These are phyloP conservation scores for Geotrypetes seraphini DNA, from an alignment of 2,797 vertebrate species.

Conservation along the genomic window DNA sequence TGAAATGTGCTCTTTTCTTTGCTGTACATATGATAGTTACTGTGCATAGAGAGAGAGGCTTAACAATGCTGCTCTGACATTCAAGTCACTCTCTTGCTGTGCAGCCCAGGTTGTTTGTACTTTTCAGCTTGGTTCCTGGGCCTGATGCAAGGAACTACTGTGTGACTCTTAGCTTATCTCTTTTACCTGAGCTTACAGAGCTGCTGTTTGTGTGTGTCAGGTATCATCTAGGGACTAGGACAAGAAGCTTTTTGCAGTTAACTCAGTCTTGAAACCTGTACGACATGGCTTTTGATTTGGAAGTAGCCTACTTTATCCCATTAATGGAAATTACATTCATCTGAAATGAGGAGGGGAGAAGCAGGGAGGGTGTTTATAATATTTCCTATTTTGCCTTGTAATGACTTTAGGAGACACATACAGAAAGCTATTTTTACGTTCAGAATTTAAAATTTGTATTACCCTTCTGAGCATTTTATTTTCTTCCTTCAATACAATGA, in stretches of 20 bases:
- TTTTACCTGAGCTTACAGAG: constrained; percentile 42
- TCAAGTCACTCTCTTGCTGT: constrained; percentile 52
- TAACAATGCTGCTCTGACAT: constrained; percentile 62
- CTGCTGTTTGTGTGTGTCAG: constrained; percentile 54
- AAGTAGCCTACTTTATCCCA: constrained; percentile 38
- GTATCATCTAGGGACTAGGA: constrained; percentile 62
- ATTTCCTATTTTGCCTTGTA: constrained; percentile 37
- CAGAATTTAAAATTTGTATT: background rate
- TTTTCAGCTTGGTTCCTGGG: constrained; percentile 48
- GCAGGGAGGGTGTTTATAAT: constrained; percentile 26
- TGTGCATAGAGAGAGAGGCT: constrained; percentile 51
- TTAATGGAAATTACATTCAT: constrained; percentile 55
- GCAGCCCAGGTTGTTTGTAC: constrained; percentile 50
- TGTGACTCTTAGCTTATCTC: constrained; percentile 59
- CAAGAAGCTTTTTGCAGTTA: constrained; percentile 56
- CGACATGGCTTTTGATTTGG: constrained; percentile 54
- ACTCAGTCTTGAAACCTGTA: constrained; percentile 48
- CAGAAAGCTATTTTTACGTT: background rate
- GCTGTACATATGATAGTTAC: constrained; percentile 49
- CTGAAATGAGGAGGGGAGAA: too few relatives aligned
- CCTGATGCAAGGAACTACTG: constrained; percentile 62
- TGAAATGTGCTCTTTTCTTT: constrained; percentile 44
- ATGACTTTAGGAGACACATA: constrained; percentile 7
- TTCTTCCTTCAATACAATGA: too few relatives aligned
- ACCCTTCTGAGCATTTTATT: background rate